A percentile compares a stretch with the other conserved stretches of the same genome.
These are phyloP conservation scores for Channa striata DNA, from an alignment of 2,797 vertebrate genomes.

Conservation along the genomic window DNA sequence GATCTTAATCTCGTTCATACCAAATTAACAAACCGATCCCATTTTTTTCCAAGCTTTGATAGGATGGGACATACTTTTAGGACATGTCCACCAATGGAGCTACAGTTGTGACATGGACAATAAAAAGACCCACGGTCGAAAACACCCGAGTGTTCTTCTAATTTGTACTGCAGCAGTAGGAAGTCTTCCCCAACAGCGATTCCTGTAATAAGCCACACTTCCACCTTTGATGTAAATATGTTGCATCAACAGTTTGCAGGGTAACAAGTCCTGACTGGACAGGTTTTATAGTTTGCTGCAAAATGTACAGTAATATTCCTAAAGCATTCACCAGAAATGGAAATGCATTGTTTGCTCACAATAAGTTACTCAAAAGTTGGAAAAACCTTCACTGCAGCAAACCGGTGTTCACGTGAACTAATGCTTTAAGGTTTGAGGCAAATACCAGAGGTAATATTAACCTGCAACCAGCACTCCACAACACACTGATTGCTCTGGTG, in stretches of 20 bases:
- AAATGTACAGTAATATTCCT: not conserved
- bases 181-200: not conserved
- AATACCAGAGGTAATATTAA: slow-evolving; percentile 4
- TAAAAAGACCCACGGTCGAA: no score
- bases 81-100: no score
- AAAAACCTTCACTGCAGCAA: not conserved
- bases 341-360: not conserved
- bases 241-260: slow-evolving; percentile 14
- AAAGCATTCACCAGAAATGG: not conserved
- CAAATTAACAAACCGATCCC: no score
- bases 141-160: not conserved
- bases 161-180: slow-evolving; percentile 9
- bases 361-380: not conserved
- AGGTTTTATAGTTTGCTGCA: not conserved
- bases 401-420: no score
- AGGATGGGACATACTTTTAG: no score
- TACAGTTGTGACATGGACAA: no score
- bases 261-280: not conserved
- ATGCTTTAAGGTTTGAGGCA: not conserved
- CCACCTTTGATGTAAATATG: not conserved
- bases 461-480: not conserved
- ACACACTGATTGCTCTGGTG: not conserved
- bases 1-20: not conserved
- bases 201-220: not conserved
- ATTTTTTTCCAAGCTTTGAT: no score